Percentiles rank a stretch among this genome's conserved stretches.
phyloP scores from a whole-genome alignment of 2,888 invertebrate genomes.

The Reticulitermes lucifugus region DNA sequence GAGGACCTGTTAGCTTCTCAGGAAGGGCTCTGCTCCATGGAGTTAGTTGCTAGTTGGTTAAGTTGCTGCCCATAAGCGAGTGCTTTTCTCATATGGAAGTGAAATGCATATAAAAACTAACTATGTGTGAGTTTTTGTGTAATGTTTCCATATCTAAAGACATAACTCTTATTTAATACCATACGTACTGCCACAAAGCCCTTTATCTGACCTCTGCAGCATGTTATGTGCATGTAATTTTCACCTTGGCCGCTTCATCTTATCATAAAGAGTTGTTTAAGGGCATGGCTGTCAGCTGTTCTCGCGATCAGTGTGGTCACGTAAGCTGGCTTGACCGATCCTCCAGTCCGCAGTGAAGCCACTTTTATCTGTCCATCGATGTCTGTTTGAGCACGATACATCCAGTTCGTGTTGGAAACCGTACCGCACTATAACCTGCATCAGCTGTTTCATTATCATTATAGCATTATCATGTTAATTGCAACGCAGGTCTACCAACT shows the following conservation, averaged over 20 bases:
- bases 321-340: slow-evolving; percentile 11
- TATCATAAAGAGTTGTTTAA: too few species aligned
- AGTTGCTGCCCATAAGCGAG: too few species aligned
- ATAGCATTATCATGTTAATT: background rate
- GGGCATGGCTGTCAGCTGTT: background rate
- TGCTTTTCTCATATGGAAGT: too few species aligned
- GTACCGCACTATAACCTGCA: background rate
- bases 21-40: too few species aligned
- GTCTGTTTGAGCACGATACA: background rate
- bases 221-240: background rate
- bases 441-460: background rate
- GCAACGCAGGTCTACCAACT: too few species aligned
- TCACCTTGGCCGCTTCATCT: too few species aligned
- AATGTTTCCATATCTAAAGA: too few species aligned
- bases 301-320: slow-evolving; percentile 14
- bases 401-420: background rate
- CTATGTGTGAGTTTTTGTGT: too few species aligned
- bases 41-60: too few species aligned
- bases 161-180: too few species aligned
- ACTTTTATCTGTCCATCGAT: background rate
- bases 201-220: background rate
- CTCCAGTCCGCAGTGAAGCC: background rate
- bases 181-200: background rate
- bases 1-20: too few species aligned
- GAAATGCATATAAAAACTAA: too few species aligned